phyloP scores from a whole-genome alignment of 2,113 vertebrate genomes.

The Chloroceryle aenea region DNA sequence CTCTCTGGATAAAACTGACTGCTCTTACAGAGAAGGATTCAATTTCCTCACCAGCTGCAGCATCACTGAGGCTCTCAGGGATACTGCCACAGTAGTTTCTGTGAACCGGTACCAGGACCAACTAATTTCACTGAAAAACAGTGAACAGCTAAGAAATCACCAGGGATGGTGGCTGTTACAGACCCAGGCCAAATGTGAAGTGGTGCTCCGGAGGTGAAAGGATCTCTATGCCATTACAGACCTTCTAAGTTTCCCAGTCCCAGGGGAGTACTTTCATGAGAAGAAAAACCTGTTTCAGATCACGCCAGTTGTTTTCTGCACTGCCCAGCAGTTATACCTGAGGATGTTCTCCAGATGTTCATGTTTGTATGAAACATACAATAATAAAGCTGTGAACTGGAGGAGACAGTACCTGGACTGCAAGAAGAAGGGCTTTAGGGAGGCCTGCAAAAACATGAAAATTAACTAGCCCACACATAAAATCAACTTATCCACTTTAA shows the following conservation, averaged over 20 bases:
- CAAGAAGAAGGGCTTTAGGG: conserved; percentile 44
- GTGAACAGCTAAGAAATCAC: background rate
- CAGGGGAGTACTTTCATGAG: background rate
- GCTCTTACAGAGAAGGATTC: background rate
- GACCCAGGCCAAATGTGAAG: background rate
- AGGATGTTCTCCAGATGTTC: conserved; percentile 79
- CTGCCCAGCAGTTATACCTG: conserved; percentile 73
- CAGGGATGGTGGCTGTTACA: background rate
- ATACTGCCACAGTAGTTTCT: background rate
- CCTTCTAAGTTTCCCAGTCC: conserved; percentile 22
- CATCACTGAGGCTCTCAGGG: background rate
- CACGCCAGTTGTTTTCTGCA: conserved; percentile 27
- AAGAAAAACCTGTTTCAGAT: conserved; percentile 58
- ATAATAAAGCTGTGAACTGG: conserved; percentile 74
- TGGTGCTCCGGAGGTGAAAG: conserved; percentile 33
- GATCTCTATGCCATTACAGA: background rate
- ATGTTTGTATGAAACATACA: conserved; percentile 57
- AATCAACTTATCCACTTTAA: background rate
- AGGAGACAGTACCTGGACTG: conserved; percentile 45
- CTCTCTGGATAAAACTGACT: background rate
- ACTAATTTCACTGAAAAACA: background rate
- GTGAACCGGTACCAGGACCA: background rate
- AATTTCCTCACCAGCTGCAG: background rate
- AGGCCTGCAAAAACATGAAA: background rate
- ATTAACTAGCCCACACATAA: background rate